Evolutionary conservation across 1,140 invertebrate genomes (phyloP), one percentile per base, ranked within the genome.

Genomic region (Musca vetustissima): DNA sequence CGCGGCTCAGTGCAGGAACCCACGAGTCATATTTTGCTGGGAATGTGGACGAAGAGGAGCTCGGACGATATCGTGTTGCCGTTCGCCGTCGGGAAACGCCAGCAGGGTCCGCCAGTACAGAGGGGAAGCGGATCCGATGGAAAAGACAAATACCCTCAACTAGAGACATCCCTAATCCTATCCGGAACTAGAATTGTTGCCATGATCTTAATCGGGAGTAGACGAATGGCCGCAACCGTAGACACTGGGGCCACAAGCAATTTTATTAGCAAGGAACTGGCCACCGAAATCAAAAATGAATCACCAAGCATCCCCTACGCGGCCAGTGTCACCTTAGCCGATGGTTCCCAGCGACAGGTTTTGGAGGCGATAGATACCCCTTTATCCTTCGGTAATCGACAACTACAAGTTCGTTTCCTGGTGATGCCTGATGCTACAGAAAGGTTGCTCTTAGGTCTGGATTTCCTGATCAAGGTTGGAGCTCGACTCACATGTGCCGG

Each of bases 211-310:
- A 24, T 59, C 13, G 55, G 14, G 15, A 24, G 13, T 15, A 11
- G 36, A 43, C 2, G n/a, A n/a, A 11, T 64, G 6, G 21, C 25
- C 15, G 61, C 61, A n/a, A 47, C 61, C 14, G 36, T 64, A 1
- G 61, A 64, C 17, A 64, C 61, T 6, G 61, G 25, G 2, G 61
- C 61, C n/a, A 43, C 61, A 4, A 24, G 36, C 22, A 64, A 32
- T 17, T 64, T 36, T 28, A 36, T 64, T 25, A 25, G 22, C 14
- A 7, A 64, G 43, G 17, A 24, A 64, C 28, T 43, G 17, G 28
- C n/a, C 49, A 52, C n/a, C 13, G 21, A 8, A 4, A 21, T 22
- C 28, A 13, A 11, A 17, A 21, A 15, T 9, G 28, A 21, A 6
- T 9, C 15, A 13, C 36, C 61, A 15, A 43, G n/a, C 11, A 36